Base-by-base conservation (phyloP, 2,113 vertebrate species). In the Coptodon rendalli region DNA sequence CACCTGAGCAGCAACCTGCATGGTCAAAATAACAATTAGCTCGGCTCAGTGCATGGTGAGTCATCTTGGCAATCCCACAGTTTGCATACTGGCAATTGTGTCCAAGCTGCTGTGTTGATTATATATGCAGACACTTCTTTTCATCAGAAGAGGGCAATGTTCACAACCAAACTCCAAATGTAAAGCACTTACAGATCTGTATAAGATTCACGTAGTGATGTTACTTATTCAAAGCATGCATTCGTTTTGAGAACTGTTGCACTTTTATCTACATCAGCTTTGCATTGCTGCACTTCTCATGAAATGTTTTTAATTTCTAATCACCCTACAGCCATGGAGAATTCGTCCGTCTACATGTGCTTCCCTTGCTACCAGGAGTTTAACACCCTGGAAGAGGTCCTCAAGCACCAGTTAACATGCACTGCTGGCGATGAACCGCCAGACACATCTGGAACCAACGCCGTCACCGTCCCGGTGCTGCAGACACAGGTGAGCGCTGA, bases 291-390 rank as follows among this genome's bases (percentile, higher is more conserved):
- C 43, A 0, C 84, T 81, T 56, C 83, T 89, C 16, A 90, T 84
- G 36, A 89, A 92, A 73, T 92, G 43, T 88, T 89, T 88, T 86
- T 92, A 9, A 63, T 89, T 89, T 88, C 34, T 84, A 6, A 45
- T 89, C 80, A 63, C 86, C n/a, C 59, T 31, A 83, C 90, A 93
- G 90, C 57, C 7, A 96, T 96, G 95, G 95, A 97, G 90, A 93
- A 50, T 40, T 93, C 96, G 19, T 97, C 96, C 0, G 97, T 97
- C 86, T 99, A 98, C 92, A 98, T 98, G 95, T 99, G 98, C 93
- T 98, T 98, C 7, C 98, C 98, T 86, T 99, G 98, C 94, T 97
- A 97, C 88, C 97, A 97, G 95, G 96, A 98, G 87, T 98, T 97
- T 45, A 94, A 96, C 57, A 97, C 97, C 52, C 92, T 99, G 85